A percentile compares a stretch with the other conserved stretches of the same genome.
These are phyloP conservation scores for Pherbina coryleti DNA, from an alignment of 2,888 invertebrate genomes.

Conservation along the genomic window DNA sequence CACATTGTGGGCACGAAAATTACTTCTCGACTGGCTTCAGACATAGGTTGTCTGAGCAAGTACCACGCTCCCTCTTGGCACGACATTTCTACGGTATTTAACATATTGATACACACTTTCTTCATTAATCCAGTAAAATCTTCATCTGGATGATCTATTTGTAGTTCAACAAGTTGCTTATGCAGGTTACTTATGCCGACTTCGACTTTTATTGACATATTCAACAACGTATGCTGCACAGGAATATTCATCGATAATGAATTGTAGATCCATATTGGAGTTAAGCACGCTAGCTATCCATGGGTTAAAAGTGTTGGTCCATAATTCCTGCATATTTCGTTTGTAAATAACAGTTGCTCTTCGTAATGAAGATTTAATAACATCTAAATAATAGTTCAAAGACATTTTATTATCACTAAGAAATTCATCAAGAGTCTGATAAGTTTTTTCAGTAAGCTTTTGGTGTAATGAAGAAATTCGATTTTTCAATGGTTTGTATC, in stretches of 20 bases:
- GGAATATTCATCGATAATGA: conserved; percentile 65
- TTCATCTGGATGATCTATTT: conserved; percentile 62
- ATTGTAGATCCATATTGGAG: conserved; percentile 63
- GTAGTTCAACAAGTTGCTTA: conserved; percentile 42
- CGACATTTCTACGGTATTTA: conserved; percentile 51
- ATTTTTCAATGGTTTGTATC: not conserved
- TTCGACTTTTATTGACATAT: conserved; percentile 64
- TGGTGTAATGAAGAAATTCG: conserved; percentile 6
- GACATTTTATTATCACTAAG: conserved; percentile 38
- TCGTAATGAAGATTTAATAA: conserved; percentile 57
- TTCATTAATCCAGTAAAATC: conserved; percentile 55
- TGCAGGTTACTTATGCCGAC: conserved; percentile 35
- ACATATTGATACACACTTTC: conserved; percentile 57
- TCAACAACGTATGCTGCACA: no score
- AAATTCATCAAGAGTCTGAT: conserved; percentile 30
- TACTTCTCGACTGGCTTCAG: not conserved
- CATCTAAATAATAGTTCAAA: conserved; percentile 50
- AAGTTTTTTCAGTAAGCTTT: conserved; percentile 34
- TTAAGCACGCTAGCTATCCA: conserved; percentile 57
- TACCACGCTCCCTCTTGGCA: conserved; percentile 68
- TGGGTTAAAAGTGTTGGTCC: conserved; percentile 66
- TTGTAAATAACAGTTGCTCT: conserved; percentile 62
- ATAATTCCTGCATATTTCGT: conserved; percentile 61
- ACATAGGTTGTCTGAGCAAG: conserved; percentile 26
- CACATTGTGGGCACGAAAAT: not conserved